Percentiles rank a stretch among this genome's conserved stretches.
phyloP scores from a whole-genome alignment of 2,888 invertebrate species.

The Drosophila leonis region DNA sequence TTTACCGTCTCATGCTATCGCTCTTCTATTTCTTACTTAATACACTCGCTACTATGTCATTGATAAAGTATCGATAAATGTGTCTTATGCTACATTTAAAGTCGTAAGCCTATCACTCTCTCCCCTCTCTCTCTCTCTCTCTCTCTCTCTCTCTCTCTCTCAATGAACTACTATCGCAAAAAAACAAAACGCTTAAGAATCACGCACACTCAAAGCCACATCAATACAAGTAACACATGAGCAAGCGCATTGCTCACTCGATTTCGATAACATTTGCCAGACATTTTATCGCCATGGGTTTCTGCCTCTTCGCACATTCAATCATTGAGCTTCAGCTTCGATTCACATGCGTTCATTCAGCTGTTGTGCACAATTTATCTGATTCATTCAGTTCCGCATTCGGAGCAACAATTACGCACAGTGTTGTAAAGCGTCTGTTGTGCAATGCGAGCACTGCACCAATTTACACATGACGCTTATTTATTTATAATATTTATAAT shows the following conservation, averaged over 20 bases:
- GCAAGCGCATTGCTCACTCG: neutral
- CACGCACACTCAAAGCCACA: neutral
- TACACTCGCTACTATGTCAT: no score
- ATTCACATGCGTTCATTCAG: conserved; percentile 24
- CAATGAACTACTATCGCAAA: neutral
- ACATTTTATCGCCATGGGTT: neutral
- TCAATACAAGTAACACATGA: neutral
- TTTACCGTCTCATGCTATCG: neutral
- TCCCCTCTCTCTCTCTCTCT: neutral
- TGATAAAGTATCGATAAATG: neutral
- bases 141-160: neutral
- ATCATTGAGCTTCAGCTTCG: conserved; percentile 10
- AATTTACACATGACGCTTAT: neutral
- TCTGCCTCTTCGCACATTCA: neutral
- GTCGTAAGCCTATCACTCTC: neutral
- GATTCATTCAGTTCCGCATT: conserved; percentile 44
- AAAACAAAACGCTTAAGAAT: neutral
- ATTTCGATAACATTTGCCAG: neutral
- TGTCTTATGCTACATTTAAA: no score
- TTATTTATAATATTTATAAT: conserved; percentile 13
- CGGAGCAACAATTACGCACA: conserved; percentile 26
- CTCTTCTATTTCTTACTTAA: neutral
- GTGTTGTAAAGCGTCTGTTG: conserved; percentile 34
- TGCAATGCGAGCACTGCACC: conserved; percentile 3
- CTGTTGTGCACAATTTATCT: conserved; percentile 7